These are phyloP conservation scores for Adoxophyes honmai DNA, from an alignment of 1,140 invertebrate genomes.

Conservation along the genomic window DNA sequence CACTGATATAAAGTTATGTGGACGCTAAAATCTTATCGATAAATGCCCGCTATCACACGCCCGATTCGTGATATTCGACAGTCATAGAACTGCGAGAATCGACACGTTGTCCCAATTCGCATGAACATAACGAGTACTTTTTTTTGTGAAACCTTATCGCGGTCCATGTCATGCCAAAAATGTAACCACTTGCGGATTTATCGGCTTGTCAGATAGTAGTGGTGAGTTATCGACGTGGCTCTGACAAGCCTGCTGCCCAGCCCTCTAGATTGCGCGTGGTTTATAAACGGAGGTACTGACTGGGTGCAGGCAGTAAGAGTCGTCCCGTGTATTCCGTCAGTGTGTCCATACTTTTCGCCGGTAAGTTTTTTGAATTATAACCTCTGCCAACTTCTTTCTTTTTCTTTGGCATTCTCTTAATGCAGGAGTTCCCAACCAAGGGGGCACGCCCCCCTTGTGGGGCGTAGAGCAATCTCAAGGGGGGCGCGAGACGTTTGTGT, in stretches of 20 bases:
- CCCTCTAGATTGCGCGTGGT: constrained; percentile 37
- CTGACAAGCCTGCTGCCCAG: constrained; percentile 27
- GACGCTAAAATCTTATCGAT: too few species aligned
- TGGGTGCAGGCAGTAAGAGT: background rate
- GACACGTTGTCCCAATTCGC: background rate
- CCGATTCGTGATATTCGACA: too few species aligned
- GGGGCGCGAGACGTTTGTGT: too few species aligned
- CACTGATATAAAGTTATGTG: too few species aligned
- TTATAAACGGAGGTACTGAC: constrained; percentile 31
- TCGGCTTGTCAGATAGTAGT: constrained; percentile 29
- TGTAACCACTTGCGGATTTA: constrained; percentile 22
- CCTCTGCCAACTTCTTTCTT: too few species aligned
- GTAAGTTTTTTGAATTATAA: background rate
- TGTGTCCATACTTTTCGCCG: background rate
- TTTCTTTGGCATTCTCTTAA: too few species aligned
- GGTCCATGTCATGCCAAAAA: constrained; percentile 30
- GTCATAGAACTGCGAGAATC: background rate
- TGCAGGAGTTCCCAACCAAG: too few species aligned
- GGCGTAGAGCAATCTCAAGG: too few species aligned
- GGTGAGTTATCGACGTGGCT: constrained; percentile 26
- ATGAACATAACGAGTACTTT: constrained; percentile 3
- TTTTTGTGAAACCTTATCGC: constrained; percentile 14
- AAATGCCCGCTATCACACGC: too few species aligned
- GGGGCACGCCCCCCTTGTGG: too few species aligned
- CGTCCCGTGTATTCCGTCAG: background rate